phyloP scores from a whole-genome alignment of 2,888 invertebrate genomes.

The Cheilosia impressa region DNA sequence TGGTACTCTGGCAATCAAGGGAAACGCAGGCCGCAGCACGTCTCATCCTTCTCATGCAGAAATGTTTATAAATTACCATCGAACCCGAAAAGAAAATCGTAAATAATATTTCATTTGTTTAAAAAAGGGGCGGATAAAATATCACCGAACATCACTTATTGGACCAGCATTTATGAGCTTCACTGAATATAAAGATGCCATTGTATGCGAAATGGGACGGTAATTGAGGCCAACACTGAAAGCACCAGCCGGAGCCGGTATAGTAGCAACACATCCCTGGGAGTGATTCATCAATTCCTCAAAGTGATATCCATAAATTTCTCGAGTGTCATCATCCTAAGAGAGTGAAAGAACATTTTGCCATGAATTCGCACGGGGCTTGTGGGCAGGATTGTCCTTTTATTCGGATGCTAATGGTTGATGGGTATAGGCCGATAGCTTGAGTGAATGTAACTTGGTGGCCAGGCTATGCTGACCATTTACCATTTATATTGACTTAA shows the following conservation, averaged over 20 bases:
- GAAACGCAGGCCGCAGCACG: constrained; percentile 46
- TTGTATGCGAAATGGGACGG: constrained; percentile 58
- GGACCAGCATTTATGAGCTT: constrained; percentile 51
- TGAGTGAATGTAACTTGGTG: constrained; percentile 28
- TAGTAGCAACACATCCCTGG: constrained; percentile 42
- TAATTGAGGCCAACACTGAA: constrained; percentile 61
- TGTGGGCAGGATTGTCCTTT: constrained; percentile 39
- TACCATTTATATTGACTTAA: background rate
- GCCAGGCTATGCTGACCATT: constrained; percentile 8
- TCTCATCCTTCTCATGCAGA: constrained; percentile 22
- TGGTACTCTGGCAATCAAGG: constrained; percentile 43
- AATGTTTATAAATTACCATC: constrained; percentile 71
- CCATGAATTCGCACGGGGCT: constrained; percentile 24
- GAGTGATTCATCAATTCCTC: constrained; percentile 70
- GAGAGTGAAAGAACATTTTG: constrained; percentile 51
- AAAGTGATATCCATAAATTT: constrained; percentile 73
- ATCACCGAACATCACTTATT: constrained; percentile 50
- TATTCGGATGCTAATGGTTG: constrained; percentile 66
- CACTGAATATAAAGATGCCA: constrained; percentile 43
- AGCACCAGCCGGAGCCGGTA: background rate
- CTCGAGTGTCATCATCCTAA: constrained; percentile 66
- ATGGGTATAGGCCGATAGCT: constrained; percentile 37
- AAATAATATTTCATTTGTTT: constrained; percentile 70
- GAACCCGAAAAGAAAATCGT: constrained; percentile 65
- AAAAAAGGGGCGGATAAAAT: constrained; percentile 47